Conservation (phyloP, 92 coral and sea anemone genomes). For the Palythoa grandiflora region DNA sequence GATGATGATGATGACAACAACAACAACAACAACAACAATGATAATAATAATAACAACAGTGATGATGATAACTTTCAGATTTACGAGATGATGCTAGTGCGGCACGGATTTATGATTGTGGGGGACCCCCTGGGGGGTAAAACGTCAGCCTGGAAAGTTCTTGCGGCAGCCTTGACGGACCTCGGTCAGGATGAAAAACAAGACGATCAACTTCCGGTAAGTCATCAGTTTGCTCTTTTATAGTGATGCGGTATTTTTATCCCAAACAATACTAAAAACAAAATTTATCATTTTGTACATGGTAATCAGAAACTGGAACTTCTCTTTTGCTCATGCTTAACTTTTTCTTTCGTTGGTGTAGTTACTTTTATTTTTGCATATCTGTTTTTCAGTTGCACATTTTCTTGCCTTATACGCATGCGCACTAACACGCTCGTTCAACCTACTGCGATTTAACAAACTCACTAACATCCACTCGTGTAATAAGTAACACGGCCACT, state of each 20-base stretch:
- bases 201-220: slow-evolving; percentile 84
- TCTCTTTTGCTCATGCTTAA: not conserved
- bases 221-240: not conserved
- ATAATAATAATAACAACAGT: no score
- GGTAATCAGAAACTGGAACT: not conserved
- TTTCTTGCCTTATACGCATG: not conserved
- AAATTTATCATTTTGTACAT: not conserved
- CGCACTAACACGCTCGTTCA: not conserved
- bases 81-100: slow-evolving; percentile 98
- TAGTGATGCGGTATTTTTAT: not conserved
- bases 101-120: slow-evolving; percentile 99
- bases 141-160: slow-evolving; percentile 98
- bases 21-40: no score
- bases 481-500: not conserved
- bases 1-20: no score
- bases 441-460: not conserved
- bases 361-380: not conserved
- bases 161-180: slow-evolving; percentile 86
- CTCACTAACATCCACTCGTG: not conserved
- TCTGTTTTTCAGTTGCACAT: not conserved
- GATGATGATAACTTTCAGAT: slow-evolving; percentile 55
- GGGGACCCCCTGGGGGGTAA: slow-evolving; percentile 99
- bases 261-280: not conserved
- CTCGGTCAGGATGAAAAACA: slow-evolving; percentile 78
- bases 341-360: not conserved